These are phyloP conservation scores for Spea multiplicata DNA, from an alignment of 2,113 vertebrate species.

Conservation along the genomic window DNA sequence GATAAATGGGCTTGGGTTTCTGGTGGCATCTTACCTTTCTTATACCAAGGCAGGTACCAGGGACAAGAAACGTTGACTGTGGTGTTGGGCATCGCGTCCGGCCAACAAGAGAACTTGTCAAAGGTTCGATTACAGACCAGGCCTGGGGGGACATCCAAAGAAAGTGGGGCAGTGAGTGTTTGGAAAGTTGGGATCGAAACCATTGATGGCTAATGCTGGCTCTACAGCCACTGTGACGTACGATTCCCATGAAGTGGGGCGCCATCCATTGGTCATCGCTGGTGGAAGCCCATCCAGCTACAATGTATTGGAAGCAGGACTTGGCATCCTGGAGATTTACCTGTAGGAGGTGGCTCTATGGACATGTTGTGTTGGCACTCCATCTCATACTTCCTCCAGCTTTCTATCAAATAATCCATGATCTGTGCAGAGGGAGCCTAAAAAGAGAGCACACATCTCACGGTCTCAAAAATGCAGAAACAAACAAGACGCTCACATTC, in stretches of 20 bases:
- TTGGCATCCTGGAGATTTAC: constrained; percentile 50
- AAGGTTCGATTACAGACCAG: constrained; percentile 84
- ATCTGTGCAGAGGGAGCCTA: constrained; percentile 60
- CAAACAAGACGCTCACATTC: too few relatives aligned
- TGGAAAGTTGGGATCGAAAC: not conserved
- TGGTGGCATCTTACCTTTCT: constrained; percentile 71
- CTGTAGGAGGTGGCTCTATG: constrained; percentile 57
- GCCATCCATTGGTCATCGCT: too few relatives aligned
- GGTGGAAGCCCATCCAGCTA: too few relatives aligned
- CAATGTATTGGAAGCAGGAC: too few relatives aligned
- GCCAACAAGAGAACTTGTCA: constrained; percentile 88
- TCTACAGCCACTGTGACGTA: too few relatives aligned
- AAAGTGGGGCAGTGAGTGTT: not conserved
- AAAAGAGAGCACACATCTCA: not conserved
- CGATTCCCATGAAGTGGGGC: too few relatives aligned
- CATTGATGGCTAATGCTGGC: too few relatives aligned
- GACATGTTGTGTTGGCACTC: constrained; percentile 68
- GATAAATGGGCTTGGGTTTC: not conserved
- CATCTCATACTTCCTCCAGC: constrained; percentile 65
- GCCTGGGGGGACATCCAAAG: constrained; percentile 58
- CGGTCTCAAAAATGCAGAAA: too few relatives aligned
- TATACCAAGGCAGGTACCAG: constrained; percentile 85
- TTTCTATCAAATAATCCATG: constrained; percentile 62
- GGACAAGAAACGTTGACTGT: constrained; percentile 78
- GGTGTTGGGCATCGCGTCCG: constrained; percentile 71